These are phyloP conservation scores for Dicentrarchus labrax DNA, from an alignment of 2,113 vertebrate species.

Conservation along the genomic window DNA sequence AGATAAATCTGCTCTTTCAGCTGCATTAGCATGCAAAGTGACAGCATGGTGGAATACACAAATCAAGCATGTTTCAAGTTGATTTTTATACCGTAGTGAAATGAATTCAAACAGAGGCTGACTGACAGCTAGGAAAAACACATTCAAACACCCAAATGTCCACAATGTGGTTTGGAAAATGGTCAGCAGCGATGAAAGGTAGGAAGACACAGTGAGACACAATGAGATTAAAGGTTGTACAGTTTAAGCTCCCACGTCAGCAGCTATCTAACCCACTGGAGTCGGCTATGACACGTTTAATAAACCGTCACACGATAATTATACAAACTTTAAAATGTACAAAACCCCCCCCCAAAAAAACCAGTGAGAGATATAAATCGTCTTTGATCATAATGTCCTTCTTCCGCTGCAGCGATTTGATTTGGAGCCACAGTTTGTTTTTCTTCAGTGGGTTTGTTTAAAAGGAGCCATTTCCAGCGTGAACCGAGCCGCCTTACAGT, in stretches of 20 bases:
- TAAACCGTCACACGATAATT: neutral
- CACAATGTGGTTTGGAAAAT: neutral
- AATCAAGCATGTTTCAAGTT: conserved; percentile 14
- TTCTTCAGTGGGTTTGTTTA: conserved; percentile 20
- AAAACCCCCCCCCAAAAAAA: neutral
- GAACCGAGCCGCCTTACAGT: conserved; percentile 29
- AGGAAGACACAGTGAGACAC: neutral
- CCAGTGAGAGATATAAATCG: neutral
- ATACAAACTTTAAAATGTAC: neutral
- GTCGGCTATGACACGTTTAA: neutral
- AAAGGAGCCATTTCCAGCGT: conserved; percentile 13
- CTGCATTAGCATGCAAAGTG: neutral
- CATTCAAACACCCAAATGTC: neutral
- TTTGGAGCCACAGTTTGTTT: neutral
- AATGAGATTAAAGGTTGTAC: neutral
- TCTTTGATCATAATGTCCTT: neutral
- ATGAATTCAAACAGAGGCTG: neutral
- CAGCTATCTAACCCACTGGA: neutral
- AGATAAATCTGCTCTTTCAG: neutral
- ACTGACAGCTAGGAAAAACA: neutral
- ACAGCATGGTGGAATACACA: conserved; percentile 10
- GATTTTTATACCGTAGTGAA: conserved; percentile 12
- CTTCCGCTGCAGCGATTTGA: neutral
- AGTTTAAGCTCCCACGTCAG: conserved; percentile 2
- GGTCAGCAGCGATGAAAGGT: neutral